phyloP scores from a whole-genome alignment of 2,797 vertebrate species.

The Serranus cabrilla region DNA sequence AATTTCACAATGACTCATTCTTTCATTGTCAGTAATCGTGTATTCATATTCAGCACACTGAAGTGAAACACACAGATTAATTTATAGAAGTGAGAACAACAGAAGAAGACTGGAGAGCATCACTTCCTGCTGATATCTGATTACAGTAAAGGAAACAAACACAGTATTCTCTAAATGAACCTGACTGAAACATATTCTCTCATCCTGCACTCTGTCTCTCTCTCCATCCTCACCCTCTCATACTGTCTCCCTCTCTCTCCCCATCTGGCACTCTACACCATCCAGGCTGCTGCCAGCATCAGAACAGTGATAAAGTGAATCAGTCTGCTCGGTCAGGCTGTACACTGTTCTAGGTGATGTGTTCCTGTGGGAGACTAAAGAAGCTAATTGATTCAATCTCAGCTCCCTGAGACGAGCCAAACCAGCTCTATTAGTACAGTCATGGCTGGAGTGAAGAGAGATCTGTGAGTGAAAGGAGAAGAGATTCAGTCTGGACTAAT shows the following conservation, averaged over 20 bases:
- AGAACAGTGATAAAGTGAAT: conserved; percentile 63
- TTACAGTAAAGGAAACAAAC: background rate
- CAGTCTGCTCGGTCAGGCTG: conserved; percentile 48
- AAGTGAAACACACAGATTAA: conserved; percentile 5
- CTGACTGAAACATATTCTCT: background rate
- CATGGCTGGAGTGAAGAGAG: conserved; percentile 6
- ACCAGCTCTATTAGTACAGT: conserved; percentile 56
- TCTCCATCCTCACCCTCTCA: background rate
- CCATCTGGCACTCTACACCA: conserved; percentile 36
- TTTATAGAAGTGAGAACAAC: background rate
- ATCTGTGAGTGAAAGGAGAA: conserved; percentile 29
- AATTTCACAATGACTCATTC: background rate
- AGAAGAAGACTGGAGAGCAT: background rate
- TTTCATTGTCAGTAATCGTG: background rate
- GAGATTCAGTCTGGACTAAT: conserved; percentile 12
- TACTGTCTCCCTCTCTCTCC: background rate
- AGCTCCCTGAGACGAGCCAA: conserved; percentile 51
- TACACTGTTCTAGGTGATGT: conserved; percentile 37
- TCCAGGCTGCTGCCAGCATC: conserved; percentile 63
- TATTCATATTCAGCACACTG: background rate
- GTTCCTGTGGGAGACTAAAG: conserved; percentile 61
- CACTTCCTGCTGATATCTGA: background rate
- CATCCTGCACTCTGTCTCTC: background rate
- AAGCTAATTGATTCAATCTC: conserved; percentile 69
- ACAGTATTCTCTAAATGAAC: background rate